phyloP scores from a whole-genome alignment of 2,797 vertebrate species.

The Scolopax rusticola region DNA sequence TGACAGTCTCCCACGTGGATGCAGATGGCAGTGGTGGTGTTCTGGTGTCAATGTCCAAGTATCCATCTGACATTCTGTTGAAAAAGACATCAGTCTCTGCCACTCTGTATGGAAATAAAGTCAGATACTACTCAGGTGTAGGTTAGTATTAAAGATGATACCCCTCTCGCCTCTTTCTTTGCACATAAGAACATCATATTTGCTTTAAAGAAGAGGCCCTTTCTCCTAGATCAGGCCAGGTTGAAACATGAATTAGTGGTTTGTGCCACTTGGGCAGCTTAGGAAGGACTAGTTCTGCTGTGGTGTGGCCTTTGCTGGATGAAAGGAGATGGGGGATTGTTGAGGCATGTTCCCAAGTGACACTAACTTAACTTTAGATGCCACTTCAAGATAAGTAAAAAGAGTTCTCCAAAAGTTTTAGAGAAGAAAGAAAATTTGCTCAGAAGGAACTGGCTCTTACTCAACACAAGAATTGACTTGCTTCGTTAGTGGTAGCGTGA shows the following conservation, averaged over 20 bases:
- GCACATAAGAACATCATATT: rapidly evolving
- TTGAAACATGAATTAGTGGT: not conserved
- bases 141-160: not conserved
- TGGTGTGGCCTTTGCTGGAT: not conserved
- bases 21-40: not conserved
- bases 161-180: not conserved
- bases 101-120: not conserved
- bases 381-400: not conserved
- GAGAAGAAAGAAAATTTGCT: not conserved
- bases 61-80: not conserved
- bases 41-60: not conserved
- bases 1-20: not conserved
- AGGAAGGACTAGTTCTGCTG: not conserved
- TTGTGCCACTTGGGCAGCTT: not conserved
- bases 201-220: not conserved
- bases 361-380: not conserved
- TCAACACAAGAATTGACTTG: not conserved
- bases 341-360: not conserved
- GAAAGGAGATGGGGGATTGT: not conserved
- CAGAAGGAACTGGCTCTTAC: not conserved
- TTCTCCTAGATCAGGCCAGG: not conserved
- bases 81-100: not conserved
- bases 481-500: not conserved
- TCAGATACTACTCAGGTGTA: not conserved
- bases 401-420: not conserved